phyloP scores from a whole-genome alignment of 2,797 vertebrate genomes.

The Aratinga solstitialis region DNA sequence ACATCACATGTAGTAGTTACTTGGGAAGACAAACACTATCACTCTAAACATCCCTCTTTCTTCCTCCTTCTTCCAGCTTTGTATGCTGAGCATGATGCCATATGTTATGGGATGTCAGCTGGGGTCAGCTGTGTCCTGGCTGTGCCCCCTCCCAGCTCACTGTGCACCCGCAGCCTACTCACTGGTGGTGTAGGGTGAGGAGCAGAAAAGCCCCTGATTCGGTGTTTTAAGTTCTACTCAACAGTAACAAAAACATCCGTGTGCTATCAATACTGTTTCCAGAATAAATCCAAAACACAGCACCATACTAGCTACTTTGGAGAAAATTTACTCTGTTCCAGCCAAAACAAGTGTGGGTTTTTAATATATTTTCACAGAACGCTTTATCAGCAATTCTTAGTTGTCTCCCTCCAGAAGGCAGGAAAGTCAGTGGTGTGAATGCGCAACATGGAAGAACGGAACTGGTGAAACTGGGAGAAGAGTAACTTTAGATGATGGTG shows the following conservation, averaged over 20 bases:
- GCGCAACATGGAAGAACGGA: not conserved
- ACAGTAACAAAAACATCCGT: not conserved
- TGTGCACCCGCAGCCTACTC: not conserved
- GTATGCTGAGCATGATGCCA: not conserved
- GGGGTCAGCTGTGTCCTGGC: not conserved
- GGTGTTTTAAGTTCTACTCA: not conserved
- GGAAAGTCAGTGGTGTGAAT: not conserved
- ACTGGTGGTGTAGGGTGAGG: rapidly evolving
- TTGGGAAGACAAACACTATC: not conserved
- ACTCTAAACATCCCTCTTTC: not conserved
- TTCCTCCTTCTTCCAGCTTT: not conserved
- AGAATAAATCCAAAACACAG: not conserved
- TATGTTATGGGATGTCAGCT: not conserved
- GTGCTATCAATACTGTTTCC: not conserved
- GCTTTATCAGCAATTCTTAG: not conserved
- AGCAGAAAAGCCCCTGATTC: not conserved
- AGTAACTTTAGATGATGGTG: not conserved
- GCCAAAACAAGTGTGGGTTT: not conserved
- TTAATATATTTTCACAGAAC: not conserved
- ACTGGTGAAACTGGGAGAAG: not conserved
- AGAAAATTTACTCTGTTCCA: not conserved
- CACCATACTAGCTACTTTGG: not conserved
- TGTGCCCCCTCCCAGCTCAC: not conserved
- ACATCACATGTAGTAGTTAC: rapidly evolving
- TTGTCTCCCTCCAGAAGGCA: not conserved